Evolutionary conservation across 1,140 invertebrate species (phyloP), one percentile per base, ranked within the genome.

Genomic region (Macrobrachium nipponense): DNA sequence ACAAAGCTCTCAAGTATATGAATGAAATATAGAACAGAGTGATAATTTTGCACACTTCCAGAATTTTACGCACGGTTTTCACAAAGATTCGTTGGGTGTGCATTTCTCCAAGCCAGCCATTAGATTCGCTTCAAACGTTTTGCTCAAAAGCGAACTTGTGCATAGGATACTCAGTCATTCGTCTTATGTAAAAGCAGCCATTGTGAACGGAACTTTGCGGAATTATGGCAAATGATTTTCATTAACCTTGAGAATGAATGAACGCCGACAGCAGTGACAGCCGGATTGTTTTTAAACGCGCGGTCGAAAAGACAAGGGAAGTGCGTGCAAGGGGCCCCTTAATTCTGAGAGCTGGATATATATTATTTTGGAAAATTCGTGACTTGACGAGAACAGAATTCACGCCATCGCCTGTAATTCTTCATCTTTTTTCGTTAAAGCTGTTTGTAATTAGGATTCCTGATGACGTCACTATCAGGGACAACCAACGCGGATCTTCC

Each of bases 21-120:
- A 85, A 85, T 85, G 82, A 85, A 78, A 60, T 85, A 85, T 85
- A 85, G 75, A 85, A 64, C 68, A 79, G 75, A 85, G 77, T 84
- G 82, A 84, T 84, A 68, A 75, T 78, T 78, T 15, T 85, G 75
- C 82, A 79, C 66, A 60, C 75, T 23, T 20, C n/a, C 43, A 3
- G 72, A 51, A 51, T 51, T 51, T 12, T 51, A 51, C 51, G 51
- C 5, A 51, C 8, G 0, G 27, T 51, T 8, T 12, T 51, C 68
- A 43, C 20, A 8, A 15, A 14, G 18, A 43, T 27, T 17, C 68
- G 20, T 70, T n/a, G 12, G 2, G 68, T 66, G 20, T 80, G 59
- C 20, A 20, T 62, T 62, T 80, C 18, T 64, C 44, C 43, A 23
- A 27, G 61, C 43, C 78, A 18, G 61, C 12, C 20, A 15, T 51